Base-by-base conservation (phyloP, 2,797 vertebrate genomes). In the Alcedo quadribrachys region DNA sequence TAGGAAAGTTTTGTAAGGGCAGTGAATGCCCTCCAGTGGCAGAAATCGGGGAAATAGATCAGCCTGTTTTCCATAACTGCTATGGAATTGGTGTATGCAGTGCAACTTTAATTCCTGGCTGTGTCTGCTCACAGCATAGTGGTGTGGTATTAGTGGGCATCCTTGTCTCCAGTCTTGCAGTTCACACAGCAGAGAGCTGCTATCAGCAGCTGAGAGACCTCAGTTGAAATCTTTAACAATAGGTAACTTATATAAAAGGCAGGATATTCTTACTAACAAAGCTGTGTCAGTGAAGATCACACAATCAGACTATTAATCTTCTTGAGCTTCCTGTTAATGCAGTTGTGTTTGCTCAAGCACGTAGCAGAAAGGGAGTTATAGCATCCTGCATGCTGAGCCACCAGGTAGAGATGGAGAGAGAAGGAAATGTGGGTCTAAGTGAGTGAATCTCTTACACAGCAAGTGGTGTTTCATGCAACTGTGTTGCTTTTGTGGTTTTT, bases 11-110 rank as follows among this genome's bases (percentile, higher is more conserved):
- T 92, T 91, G 24, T 27, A 42, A 96, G 91, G 81, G 51, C 68
- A 33, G 6, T 48, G 92, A 73, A 89, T 89, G 92, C 91, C 93
- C 91, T 88, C 93, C 81, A 90, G 92, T 92, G 94, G 92, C 67
- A 55, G 76, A 58, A 90, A 70, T 25, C 9, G 48, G 32, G 25
- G 30, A 68, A 40, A 40, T 12, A 7, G 33, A 14, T 40, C 3
- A 4, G 2, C 51, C 48, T 32, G 17, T 48, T 82, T 73, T 50
- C 35, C 2, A 0, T 20, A 30, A 9, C n/a, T 40, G 12, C 12
- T 24, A 15, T 0, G 5, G 63, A 61, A 42, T 12, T 43, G 14
- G 25, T 40, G 15, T 11, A 2, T 7, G 4, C 6, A 25, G 17
- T 32, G 40, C 25, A 8, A 20, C 57, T 81, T 63, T 42, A 48